Percentiles rank a stretch among this genome's conserved stretches.
These are phyloP conservation scores for Caenorhabditis plicata DNA, from an alignment of 2,888 invertebrate genomes.

Conservation along the genomic window DNA sequence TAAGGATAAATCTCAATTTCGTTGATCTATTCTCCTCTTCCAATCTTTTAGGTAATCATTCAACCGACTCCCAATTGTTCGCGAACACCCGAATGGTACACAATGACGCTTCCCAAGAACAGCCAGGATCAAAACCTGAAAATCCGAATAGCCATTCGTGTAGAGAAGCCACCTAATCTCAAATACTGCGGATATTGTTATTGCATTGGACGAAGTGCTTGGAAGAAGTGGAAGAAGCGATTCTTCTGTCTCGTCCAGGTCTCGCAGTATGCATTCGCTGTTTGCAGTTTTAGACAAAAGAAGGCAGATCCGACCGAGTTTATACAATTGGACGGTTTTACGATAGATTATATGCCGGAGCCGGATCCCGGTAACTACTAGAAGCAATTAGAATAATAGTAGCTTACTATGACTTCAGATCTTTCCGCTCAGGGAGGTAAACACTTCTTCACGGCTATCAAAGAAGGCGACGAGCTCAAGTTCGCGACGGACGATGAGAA, in stretches of 20 bases:
- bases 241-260: slow-evolving; percentile 95
- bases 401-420: slow-evolving; percentile 71
- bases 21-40: background rate
- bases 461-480: slow-evolving; percentile 94
- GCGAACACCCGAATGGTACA: slow-evolving; percentile 83
- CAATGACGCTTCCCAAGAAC: slow-evolving; percentile 92
- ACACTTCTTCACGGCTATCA: slow-evolving; percentile 90
- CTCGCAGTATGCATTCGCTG: slow-evolving; percentile 98
- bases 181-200: slow-evolving; percentile 86
- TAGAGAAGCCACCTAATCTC: slow-evolving; percentile 98
- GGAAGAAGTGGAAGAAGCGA: slow-evolving; percentile 99
- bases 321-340: slow-evolving; percentile 98
- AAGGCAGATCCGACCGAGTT: slow-evolving; percentile 98
- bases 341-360: slow-evolving; percentile 94
- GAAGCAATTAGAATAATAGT: slow-evolving; percentile 35
- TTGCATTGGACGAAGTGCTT: slow-evolving; percentile 81
- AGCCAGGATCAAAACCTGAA: slow-evolving; percentile 90
- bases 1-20: too few relatives aligned
- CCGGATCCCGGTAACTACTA: slow-evolving; percentile 80
- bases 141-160: slow-evolving; percentile 90
- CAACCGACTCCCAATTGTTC: slow-evolving; percentile 72
- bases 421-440: slow-evolving; percentile 79
- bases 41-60: slow-evolving; percentile 67
- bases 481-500: slow-evolving; percentile 95
- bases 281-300: slow-evolving; percentile 99